Evolutionary conservation across 2,113 vertebrate species (phyloP).

Genomic region (Erythrolamprus reginae): DNA sequence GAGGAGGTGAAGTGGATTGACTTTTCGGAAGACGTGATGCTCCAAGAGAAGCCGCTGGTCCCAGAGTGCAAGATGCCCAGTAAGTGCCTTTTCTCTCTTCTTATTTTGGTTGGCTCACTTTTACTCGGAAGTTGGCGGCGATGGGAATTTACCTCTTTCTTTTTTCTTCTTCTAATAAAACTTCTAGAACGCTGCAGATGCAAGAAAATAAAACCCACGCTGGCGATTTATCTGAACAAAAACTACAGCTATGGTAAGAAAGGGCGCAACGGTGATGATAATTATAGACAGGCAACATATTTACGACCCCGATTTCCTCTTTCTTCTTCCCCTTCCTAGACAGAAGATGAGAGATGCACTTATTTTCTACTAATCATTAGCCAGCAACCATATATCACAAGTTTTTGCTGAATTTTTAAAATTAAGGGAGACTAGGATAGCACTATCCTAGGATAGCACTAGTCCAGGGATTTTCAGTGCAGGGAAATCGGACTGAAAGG

Average conservation of each 20-base stretch:
- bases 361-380: background rate
- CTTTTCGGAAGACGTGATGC: conserved; percentile 70
- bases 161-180: conserved; percentile 20
- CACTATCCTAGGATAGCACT: no score
- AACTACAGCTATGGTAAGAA: conserved; percentile 81
- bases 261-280: background rate
- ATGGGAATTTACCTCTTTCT: background rate
- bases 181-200: conserved; percentile 73
- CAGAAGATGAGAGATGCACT: background rate
- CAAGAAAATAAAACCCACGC: conserved; percentile 75
- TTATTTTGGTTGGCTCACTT: background rate
- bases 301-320: background rate
- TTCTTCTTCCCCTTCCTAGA: background rate
- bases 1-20: conserved; percentile 75
- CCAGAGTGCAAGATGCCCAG: conserved; percentile 66
- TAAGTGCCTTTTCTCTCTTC: background rate
- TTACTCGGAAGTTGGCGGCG: background rate
- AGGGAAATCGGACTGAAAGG: background rate
- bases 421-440: no score
- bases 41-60: conserved; percentile 61
- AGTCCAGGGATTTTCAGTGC: background rate
- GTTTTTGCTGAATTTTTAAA: no score
- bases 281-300: background rate
- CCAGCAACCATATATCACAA: no score
- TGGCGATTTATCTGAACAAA: conserved; percentile 75